Base-by-base conservation (phyloP, 2,888 invertebrate species). In the Drosophila pseudotalamancana region DNA sequence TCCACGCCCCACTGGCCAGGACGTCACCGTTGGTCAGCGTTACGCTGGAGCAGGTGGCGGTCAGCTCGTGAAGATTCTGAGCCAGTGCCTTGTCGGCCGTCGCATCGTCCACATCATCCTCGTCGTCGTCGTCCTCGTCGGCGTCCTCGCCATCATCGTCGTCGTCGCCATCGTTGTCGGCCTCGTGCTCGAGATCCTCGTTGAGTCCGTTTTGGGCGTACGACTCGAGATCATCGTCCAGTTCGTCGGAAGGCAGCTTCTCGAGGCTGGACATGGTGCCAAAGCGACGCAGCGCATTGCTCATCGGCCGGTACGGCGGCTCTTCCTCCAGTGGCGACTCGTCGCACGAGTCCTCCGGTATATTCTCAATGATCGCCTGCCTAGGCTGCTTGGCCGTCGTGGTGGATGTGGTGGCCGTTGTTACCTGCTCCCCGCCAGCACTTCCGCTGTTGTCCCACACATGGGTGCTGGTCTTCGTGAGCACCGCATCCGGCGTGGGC, bases 251-350 rank as follows among this genome's bases (percentile, higher is more conserved):
- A 54, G 94, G 94, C 50, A 95, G 88, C 82, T 94, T 92, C 89
- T 95, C 95, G 49, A 95, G 92, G 90, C 95, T 95, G 43, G 95
- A 95, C 92, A 95, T 93, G 42, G 95, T 95, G 32, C 95, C 95
- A 84, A 94, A 95, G 79, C 93, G 90, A 32, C 93, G 89, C 23
- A 93, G 72, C 0, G 88, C 73, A 59, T 79, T 89, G 64, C 91
- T 94, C 78, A 96, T 92, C 8, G 95, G 93, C 64, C 95, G 93
- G 89, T 96, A 96, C 12, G 95, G 95, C 21, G 95, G 94, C 72
- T 95, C 95, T 88, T 95, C 95, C 25, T 94, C 94, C 78, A 93
- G 92, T 29, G 95, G 95, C 14, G 95, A 95, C 87, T 95, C 95
- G 56, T 94, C 94, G 59, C 95, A 88, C 0, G 91, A 95, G 83